These are phyloP conservation scores for Trichonephila clavata DNA, from an alignment of 1,140 invertebrate species.

Conservation along the genomic window DNA sequence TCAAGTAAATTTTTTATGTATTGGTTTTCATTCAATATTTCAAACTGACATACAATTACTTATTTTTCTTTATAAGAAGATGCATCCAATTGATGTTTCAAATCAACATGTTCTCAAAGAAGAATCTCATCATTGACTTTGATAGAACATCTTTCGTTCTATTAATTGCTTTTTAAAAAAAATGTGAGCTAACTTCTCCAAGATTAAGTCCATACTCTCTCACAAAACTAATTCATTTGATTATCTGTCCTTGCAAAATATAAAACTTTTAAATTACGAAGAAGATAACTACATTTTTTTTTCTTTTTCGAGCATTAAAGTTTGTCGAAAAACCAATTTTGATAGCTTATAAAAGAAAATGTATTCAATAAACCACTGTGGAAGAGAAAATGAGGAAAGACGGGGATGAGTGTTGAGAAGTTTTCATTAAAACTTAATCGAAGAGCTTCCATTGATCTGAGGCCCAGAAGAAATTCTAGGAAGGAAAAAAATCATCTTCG, in stretches of 20 bases:
- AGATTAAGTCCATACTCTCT: background rate
- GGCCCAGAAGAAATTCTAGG: background rate
- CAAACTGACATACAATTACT: too few relatives aligned
- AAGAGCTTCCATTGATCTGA: background rate
- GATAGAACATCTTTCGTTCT: too few relatives aligned
- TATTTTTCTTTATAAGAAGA: too few relatives aligned
- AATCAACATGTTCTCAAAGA: too few relatives aligned
- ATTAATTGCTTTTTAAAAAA: too few relatives aligned
- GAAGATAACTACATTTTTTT: background rate
- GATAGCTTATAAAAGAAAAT: conserved; percentile 38
- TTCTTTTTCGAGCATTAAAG: background rate
- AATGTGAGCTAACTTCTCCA: too few relatives aligned
- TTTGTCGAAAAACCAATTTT: conserved; percentile 4
- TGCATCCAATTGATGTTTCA: too few relatives aligned
- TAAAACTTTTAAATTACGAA: background rate
- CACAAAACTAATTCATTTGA: background rate
- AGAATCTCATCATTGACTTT: too few relatives aligned
- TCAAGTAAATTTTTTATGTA: too few relatives aligned
- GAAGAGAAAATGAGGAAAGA: background rate
- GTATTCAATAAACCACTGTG: conserved; percentile 25
- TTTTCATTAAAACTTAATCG: conserved; percentile 30
- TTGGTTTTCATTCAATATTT: too few relatives aligned
- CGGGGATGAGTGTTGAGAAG: background rate
- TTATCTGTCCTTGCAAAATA: background rate
- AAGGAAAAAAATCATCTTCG: background rate